Percentiles rank a stretch among this genome's conserved stretches.
phyloP scores from a whole-genome alignment of 2,888 invertebrate species.

The Leptura quadrifasciata region DNA sequence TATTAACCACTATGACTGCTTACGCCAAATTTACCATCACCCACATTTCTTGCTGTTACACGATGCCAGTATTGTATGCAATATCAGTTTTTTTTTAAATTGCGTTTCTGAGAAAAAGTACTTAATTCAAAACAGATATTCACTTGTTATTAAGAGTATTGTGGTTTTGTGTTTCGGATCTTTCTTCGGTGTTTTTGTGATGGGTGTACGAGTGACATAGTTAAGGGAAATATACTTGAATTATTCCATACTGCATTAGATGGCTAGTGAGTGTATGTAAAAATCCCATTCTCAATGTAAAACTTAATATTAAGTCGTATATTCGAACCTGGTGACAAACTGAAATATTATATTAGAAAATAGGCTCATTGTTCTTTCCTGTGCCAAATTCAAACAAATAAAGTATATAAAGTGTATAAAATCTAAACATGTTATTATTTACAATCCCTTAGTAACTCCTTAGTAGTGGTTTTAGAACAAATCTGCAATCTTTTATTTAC shows the following conservation, averaged over 20 bases:
- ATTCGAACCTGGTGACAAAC: conserved; percentile 69
- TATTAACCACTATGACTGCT: conserved; percentile 27
- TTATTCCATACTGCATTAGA: conserved; percentile 72
- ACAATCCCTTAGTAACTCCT: not conserved
- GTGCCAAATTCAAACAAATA: conserved; percentile 74
- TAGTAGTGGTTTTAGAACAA: too few relatives aligned
- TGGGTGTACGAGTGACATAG: not conserved
- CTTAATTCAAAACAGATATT: conserved; percentile 7
- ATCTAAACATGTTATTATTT: not conserved
- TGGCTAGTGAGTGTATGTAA: conserved; percentile 73
- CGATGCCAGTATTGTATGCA: not conserved
- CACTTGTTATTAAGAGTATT: not conserved
- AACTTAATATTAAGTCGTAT: conserved; percentile 69
- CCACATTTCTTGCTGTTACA: not conserved
- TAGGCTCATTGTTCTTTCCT: conserved; percentile 74
- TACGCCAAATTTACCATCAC: not conserved
- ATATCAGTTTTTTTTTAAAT: not conserved
- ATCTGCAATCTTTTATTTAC: too few relatives aligned
- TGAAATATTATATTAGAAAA: conserved; percentile 70
- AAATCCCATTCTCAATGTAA: conserved; percentile 71
- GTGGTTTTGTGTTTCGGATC: too few relatives aligned
- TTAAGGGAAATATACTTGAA: conserved; percentile 65
- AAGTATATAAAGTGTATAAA: conserved; percentile 67
- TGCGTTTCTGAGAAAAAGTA: conserved; percentile 8
- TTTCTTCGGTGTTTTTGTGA: not conserved